Conservation (phyloP, 1,140 invertebrate species). For the Mercenaria mercenaria region DNA sequence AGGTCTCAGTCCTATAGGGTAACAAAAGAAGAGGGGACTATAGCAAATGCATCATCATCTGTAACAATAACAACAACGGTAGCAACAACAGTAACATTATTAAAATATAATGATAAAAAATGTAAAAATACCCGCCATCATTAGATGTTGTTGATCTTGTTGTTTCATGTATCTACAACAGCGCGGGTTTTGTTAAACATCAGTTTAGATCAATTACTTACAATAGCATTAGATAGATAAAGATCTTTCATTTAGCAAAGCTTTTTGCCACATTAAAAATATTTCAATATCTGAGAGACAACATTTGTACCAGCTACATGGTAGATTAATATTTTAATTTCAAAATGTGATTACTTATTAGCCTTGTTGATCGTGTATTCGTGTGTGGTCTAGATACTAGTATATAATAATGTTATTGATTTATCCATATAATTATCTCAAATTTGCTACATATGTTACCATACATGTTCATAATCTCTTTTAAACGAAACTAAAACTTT, state of each 20-base stretch:
- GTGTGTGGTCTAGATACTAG: not conserved
- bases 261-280: no score
- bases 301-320: not conserved
- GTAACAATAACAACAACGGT: not conserved
- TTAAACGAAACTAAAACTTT: not conserved
- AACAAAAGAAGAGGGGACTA: no score
- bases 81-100: not conserved
- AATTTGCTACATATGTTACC: not conserved
- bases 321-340: not conserved
- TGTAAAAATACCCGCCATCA: no score
- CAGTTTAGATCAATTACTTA: no score
- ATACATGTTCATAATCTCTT: not conserved
- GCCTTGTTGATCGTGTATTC: not conserved
- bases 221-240: no score
- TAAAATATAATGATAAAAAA: no score
- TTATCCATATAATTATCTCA: conserved; percentile 8
- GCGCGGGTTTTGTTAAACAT: no score
- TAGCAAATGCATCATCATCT: not conserved
- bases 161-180: no score
- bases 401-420: conserved; percentile 8
- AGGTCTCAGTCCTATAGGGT: no score
- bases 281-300: no score
- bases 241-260: no score
- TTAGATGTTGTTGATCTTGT: no score
- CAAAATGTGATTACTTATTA: not conserved